A percentile compares a stretch with the other conserved stretches of the same genome.
These are phyloP conservation scores for Diploscapter pachys DNA, from an alignment of 1,140 invertebrate species.

Conservation along the genomic window DNA sequence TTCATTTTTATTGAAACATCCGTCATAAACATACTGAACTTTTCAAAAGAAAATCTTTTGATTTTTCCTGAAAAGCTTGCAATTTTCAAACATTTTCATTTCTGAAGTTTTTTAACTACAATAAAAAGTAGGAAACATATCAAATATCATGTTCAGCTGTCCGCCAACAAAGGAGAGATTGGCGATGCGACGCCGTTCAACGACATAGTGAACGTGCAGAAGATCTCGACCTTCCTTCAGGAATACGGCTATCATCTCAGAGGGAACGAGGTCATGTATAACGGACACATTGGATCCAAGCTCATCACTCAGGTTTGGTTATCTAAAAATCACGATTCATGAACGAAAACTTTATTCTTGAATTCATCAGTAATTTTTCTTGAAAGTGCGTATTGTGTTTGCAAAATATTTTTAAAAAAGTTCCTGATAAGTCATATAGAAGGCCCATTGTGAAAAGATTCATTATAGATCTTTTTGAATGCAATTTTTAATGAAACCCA, in stretches of 20 bases:
- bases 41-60: not conserved
- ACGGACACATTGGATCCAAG: constrained; percentile 92
- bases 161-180: constrained; percentile 84
- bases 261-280: constrained; percentile 96
- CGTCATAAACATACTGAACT: no score
- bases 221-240: constrained; percentile 89
- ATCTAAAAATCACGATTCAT: not conserved
- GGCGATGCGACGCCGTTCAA: constrained; percentile 99
- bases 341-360: no score
- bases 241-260: constrained; percentile 93
- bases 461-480: no score
- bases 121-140: constrained; percentile 4
- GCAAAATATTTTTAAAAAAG: no score
- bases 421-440: no score
- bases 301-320: constrained; percentile 72
- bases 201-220: constrained; percentile 96
- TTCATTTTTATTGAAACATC: not conserved
- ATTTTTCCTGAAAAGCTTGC: not conserved
- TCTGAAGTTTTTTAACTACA: not conserved
- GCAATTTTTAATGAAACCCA: no score
- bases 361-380: no score
- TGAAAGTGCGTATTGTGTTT: no score
- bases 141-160: constrained; percentile 60
- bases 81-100: not conserved
- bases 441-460: no score